Evolutionary conservation across 2,888 invertebrate genomes (phyloP).

Genomic region (Lasioglossum vierecki): DNA sequence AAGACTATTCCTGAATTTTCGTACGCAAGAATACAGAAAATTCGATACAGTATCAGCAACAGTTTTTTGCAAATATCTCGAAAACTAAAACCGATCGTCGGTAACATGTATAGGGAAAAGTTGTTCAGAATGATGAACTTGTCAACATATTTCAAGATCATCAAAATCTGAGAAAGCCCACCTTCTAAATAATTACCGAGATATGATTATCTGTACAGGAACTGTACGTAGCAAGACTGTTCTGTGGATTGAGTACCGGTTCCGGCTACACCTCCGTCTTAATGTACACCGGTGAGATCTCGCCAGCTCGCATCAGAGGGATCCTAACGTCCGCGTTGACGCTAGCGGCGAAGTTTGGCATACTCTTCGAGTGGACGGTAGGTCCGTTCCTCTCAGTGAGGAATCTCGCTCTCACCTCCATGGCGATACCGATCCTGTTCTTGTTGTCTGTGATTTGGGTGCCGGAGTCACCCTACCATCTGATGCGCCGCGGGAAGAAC

Average conservation of each 20-base stretch:
- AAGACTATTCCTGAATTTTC: too few species aligned
- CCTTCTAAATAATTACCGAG: too few species aligned
- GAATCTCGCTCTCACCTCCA: slow-evolving; percentile 46
- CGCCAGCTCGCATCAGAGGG: slow-evolving; percentile 60
- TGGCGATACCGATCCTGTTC: slow-evolving; percentile 42
- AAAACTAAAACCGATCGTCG: too few species aligned
- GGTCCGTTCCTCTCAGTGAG: slow-evolving; percentile 62
- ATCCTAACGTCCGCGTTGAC: slow-evolving; percentile 51
- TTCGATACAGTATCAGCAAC: too few species aligned
- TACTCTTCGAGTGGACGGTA: slow-evolving; percentile 40
- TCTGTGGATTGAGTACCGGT: slow-evolving; percentile 49
- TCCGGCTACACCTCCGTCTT: slow-evolving; percentile 27
- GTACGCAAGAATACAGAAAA: too few species aligned
- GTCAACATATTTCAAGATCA: too few species aligned
- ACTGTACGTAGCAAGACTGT: slow-evolving; percentile 56
- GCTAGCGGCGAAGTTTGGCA: slow-evolving; percentile 52
- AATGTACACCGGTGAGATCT: slow-evolving; percentile 64
- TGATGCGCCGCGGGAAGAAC: slow-evolving; percentile 48
- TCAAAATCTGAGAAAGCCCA: too few species aligned
- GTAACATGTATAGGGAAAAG: too few species aligned
- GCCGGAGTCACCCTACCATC: slow-evolving; percentile 67
- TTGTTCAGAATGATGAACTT: too few species aligned
- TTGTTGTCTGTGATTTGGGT: slow-evolving; percentile 33
- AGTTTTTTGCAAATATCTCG: too few species aligned
- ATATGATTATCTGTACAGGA: slow-evolving; percentile 36